These are phyloP conservation scores for Hyppa rectilinea DNA, from an alignment of 2,888 invertebrate genomes.

Conservation along the genomic window DNA sequence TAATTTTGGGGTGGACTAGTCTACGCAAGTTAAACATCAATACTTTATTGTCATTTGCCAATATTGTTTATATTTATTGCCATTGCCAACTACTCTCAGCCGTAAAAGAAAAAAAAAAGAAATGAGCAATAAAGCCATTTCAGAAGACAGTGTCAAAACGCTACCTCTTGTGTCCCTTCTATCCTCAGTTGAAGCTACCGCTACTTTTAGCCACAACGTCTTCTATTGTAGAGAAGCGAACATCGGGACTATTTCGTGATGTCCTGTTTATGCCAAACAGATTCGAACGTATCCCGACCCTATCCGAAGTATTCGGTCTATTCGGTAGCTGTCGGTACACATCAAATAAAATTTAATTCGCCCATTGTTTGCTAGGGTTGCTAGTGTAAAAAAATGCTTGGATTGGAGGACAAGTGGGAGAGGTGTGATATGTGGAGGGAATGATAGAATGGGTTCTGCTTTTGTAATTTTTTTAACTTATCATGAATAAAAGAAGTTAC, in stretches of 20 bases:
- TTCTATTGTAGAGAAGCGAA: conserved; percentile 72
- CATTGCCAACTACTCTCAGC: conserved; percentile 1
- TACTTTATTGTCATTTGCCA: background rate
- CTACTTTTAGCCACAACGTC: conserved; percentile 38
- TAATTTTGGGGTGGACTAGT: background rate
- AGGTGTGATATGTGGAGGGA: conserved; percentile 31
- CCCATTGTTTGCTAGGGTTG: conserved; percentile 79
- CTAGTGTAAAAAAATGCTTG: conserved; percentile 58
- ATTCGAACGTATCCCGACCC: conserved; percentile 66
- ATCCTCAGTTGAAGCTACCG: conserved; percentile 18
- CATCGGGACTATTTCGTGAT: conserved; percentile 71
- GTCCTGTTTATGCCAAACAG: conserved; percentile 83
- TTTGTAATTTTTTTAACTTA: background rate
- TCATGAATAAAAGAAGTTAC: background rate
- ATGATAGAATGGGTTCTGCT: background rate
- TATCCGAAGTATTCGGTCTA: conserved; percentile 75
- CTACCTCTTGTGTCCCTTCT: background rate
- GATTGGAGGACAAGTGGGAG: conserved; percentile 33
- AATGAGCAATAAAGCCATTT: conserved; percentile 18
- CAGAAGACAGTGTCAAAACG: conserved; percentile 13
- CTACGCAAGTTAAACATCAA: background rate
- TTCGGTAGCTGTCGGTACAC: conserved; percentile 80
- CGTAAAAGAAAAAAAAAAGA: conserved; percentile 6
- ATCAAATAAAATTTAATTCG: conserved; percentile 87
- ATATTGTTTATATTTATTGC: conserved; percentile 19